phyloP scores from a whole-genome alignment of 2,797 vertebrate species.

The Acrocephalus scirpaceus region DNA sequence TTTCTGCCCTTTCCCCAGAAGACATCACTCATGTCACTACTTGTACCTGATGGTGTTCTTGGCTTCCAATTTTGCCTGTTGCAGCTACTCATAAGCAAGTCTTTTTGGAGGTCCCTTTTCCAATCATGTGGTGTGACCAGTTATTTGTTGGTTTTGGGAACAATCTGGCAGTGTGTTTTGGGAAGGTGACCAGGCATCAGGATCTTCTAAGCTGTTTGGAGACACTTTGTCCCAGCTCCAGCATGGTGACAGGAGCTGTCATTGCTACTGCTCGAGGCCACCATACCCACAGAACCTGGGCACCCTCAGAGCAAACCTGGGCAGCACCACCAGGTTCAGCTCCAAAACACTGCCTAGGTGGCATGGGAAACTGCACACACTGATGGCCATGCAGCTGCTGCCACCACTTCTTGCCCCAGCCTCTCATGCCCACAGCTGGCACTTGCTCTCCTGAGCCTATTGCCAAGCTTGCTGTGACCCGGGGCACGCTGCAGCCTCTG shows the following conservation, averaged over 20 bases:
- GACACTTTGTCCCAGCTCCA: rapidly evolving
- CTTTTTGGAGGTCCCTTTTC: neutral
- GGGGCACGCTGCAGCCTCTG: neutral
- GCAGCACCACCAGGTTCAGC: neutral
- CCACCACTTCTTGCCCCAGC: neutral
- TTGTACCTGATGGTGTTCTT: neutral
- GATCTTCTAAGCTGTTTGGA: neutral
- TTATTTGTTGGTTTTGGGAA: neutral
- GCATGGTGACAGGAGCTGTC: neutral
- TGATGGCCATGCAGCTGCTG: neutral
- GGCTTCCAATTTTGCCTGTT: neutral
- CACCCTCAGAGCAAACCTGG: rapidly evolving
- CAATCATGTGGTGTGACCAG: rapidly evolving
- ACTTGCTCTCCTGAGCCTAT: neutral
- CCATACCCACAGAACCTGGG: neutral
- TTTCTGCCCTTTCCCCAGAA: neutral
- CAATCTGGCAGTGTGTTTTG: neutral
- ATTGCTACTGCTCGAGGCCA: neutral
- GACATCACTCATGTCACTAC: neutral
- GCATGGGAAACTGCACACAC: rapidly evolving
- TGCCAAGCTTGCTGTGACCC: rapidly evolving
- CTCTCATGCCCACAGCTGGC: rapidly evolving
- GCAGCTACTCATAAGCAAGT: neutral
- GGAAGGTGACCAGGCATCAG: neutral
- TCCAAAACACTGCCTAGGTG: neutral